Conservation (phyloP, 2,113 vertebrate genomes). For the Siniperca knerii region DNA sequence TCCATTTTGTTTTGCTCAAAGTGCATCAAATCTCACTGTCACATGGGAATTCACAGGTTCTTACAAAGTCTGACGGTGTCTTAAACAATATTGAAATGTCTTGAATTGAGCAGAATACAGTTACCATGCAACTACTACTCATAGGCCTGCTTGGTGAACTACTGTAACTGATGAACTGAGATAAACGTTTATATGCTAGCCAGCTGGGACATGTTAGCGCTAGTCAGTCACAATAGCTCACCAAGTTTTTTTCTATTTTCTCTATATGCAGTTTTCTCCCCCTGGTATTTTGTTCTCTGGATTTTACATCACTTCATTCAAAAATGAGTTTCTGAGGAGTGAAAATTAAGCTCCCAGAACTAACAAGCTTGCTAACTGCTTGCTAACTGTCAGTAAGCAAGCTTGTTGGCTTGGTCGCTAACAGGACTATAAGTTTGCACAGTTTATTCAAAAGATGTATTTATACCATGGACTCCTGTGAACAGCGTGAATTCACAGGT, state of each 20-base stretch:
- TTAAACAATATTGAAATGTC: not conserved
- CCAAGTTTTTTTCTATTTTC: too few species aligned
- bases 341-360: not conserved
- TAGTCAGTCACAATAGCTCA: too few species aligned
- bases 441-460: not conserved
- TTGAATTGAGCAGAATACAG: conserved; percentile 13
- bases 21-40: conserved; percentile 27
- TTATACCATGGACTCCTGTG: too few species aligned
- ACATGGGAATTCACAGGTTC: conserved; percentile 13
- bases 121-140: not conserved
- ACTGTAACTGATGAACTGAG: not conserved
- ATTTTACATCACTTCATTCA: not conserved
- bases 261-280: too few species aligned
- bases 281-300: not conserved
- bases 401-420: not conserved
- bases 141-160: not conserved
- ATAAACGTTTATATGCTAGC: not conserved
- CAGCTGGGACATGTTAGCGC: not conserved
- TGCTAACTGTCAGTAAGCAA: not conserved
- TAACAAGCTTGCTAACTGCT: not conserved
- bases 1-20: conserved; percentile 33
- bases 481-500: not conserved
- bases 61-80: not conserved
- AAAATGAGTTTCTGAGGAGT: not conserved
- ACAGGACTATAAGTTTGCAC: not conserved